A percentile compares a stretch with the other conserved stretches of the same genome.
phyloP scores from a whole-genome alignment of 2,797 vertebrate genomes.

The Coregonus ussuriensis region DNA sequence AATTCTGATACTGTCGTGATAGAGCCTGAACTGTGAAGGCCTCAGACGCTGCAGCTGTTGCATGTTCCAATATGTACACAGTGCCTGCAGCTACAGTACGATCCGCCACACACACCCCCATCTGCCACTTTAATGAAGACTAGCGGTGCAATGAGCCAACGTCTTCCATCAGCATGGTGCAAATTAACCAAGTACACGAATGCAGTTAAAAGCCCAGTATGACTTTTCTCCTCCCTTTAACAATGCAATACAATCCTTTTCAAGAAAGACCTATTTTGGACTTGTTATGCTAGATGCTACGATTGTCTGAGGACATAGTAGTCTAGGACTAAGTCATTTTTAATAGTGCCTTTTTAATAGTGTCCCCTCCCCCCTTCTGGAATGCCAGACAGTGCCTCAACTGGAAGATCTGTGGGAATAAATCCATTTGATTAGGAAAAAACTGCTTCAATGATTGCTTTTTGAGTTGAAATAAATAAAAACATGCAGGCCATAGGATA shows the following conservation, averaged over 20 bases:
- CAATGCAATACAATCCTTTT: not conserved
- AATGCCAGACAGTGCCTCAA: not conserved
- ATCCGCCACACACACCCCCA: constrained; percentile 24
- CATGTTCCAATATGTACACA: constrained; percentile 45
- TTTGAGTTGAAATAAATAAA: not conserved
- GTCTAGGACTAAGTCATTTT: no score
- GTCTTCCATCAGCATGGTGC: constrained; percentile 52
- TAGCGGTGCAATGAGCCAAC: constrained; percentile 42
- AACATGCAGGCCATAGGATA: not conserved
- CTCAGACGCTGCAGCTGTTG: constrained; percentile 53
- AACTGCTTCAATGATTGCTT: no score
- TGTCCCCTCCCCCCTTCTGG: no score
- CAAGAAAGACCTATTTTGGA: not conserved
- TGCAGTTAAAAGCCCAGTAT: constrained; percentile 27
- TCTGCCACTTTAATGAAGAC: constrained; percentile 30
- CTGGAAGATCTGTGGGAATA: not conserved
- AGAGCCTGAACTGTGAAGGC: constrained; percentile 32
- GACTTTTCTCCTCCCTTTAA: constrained; percentile 53
- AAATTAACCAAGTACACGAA: constrained; percentile 54
- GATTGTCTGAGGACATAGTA: not conserved
- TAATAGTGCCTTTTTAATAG: no score
- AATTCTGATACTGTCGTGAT: constrained; percentile 31
- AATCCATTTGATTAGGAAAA: not conserved
- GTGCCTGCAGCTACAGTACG: constrained; percentile 22
- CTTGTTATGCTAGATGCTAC: constrained; percentile 2